A percentile compares a stretch with the other conserved stretches of the same genome.
These are phyloP conservation scores for Sternotherus odoratus DNA, from an alignment of 2,797 vertebrate species.

Conservation along the genomic window DNA sequence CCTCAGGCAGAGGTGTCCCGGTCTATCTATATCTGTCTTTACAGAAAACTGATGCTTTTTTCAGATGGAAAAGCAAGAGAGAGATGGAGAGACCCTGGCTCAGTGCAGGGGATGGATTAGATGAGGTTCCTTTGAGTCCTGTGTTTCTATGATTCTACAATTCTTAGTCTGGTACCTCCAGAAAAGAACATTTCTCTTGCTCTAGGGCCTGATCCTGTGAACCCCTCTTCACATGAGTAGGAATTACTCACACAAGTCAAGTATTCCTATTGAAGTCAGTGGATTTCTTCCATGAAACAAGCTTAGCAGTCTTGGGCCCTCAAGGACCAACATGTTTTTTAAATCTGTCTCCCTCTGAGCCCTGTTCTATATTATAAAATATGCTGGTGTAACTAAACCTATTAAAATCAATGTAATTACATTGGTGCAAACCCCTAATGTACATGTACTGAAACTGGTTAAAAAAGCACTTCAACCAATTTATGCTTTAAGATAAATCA, in stretches of 20 bases:
- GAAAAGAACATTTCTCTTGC: conserved; percentile 16
- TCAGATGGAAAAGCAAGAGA: conserved; percentile 52
- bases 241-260: neutral
- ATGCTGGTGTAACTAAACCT: neutral
- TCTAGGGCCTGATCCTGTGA: neutral
- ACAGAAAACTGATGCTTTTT: conserved; percentile 64
- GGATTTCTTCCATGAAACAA: neutral
- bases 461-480: neutral
- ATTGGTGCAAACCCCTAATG: neutral
- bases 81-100: neutral
- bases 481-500: neutral
- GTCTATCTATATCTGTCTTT: conserved; percentile 46
- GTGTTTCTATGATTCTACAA: neutral
- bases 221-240: neutral
- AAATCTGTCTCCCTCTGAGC: neutral
- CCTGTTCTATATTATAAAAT: neutral
- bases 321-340: neutral
- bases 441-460: neutral
- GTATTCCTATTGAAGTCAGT: neutral
- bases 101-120: neutral
- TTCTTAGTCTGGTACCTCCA: neutral
- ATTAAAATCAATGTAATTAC: neutral
- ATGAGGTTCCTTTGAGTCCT: neutral
- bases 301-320: neutral
- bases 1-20: conserved; percentile 38